Evolutionary conservation across 2,797 vertebrate species (phyloP).

Genomic region (Erpetoichthys calabaricus): DNA sequence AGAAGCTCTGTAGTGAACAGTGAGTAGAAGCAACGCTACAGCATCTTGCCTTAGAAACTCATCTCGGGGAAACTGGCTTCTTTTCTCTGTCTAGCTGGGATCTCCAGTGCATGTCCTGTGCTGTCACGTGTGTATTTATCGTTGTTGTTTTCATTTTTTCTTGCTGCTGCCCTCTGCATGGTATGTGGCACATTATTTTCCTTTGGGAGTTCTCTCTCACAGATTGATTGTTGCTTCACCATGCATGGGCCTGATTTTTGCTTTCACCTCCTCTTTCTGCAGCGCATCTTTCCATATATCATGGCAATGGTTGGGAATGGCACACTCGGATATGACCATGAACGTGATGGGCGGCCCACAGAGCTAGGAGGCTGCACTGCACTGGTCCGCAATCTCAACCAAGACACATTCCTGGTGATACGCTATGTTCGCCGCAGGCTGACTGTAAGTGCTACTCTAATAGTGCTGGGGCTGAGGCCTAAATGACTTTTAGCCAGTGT

Average conservation of each 20-base stretch:
- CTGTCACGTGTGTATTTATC: too few species aligned
- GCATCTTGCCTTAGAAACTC: too few species aligned
- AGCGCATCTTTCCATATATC: conserved; percentile 85
- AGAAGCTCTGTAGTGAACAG: too few species aligned
- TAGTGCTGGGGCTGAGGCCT: background rate
- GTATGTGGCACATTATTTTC: too few species aligned
- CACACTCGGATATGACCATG: conserved; percentile 76
- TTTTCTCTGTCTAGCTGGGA: too few species aligned
- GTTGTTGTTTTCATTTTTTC: too few species aligned
- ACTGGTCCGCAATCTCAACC: conserved; percentile 81
- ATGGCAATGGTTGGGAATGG: conserved; percentile 91
- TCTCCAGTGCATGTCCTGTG: too few species aligned
- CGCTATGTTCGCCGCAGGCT: conserved; percentile 79
- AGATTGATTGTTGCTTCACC: too few species aligned
- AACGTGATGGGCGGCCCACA: conserved; percentile 70
- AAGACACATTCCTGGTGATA: conserved; percentile 89
- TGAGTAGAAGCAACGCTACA: too few species aligned
- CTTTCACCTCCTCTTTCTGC: conserved; percentile 5
- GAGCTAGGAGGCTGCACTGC: conserved; percentile 86
- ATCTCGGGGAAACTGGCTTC: too few species aligned
- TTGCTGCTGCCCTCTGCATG: too few species aligned
- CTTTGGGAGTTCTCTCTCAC: too few species aligned
- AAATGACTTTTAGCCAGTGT: background rate
- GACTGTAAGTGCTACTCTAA: conserved; percentile 53
- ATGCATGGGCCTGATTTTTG: background rate